Conservation (phyloP, 2,888 invertebrate species). For the Eupithecia vulgata region DNA sequence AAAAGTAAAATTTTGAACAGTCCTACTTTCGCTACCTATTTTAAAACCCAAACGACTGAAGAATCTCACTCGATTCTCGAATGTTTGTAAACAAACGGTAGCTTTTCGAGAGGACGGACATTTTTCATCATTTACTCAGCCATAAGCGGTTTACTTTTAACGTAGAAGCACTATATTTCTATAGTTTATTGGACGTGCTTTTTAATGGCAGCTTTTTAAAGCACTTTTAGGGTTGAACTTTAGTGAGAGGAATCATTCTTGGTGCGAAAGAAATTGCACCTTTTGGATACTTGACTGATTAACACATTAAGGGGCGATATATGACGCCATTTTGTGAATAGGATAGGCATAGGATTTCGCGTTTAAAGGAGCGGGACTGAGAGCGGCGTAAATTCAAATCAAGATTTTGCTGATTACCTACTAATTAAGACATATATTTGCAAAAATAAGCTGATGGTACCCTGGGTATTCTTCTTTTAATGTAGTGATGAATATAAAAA, state of each 20-base stretch:
- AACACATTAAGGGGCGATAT: too few species aligned
- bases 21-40: slow-evolving; percentile 26
- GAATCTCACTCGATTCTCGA: slow-evolving; percentile 35
- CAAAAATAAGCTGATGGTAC: too few species aligned
- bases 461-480: too few species aligned
- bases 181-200: slow-evolving; percentile 31
- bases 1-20: not conserved
- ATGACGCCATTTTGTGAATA: too few species aligned
- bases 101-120: slow-evolving; percentile 50
- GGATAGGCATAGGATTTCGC: too few species aligned
- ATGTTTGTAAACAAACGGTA: slow-evolving; percentile 49
- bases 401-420: too few species aligned
- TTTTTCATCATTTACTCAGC: slow-evolving; percentile 73
- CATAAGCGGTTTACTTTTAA: slow-evolving; percentile 67
- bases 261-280: not conserved
- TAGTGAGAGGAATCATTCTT: not conserved
- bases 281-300: not conserved
- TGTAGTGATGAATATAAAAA: too few species aligned
- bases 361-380: too few species aligned
- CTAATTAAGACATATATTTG: too few species aligned
- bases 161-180: slow-evolving; percentile 35
- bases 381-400: too few species aligned
- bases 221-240: slow-evolving; percentile 5
- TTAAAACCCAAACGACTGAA: slow-evolving; percentile 18
- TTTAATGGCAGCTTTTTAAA: slow-evolving; percentile 24